Evolutionary conservation across 2,113 vertebrate species (phyloP).

Genomic region (Oceanodroma tethys): DNA sequence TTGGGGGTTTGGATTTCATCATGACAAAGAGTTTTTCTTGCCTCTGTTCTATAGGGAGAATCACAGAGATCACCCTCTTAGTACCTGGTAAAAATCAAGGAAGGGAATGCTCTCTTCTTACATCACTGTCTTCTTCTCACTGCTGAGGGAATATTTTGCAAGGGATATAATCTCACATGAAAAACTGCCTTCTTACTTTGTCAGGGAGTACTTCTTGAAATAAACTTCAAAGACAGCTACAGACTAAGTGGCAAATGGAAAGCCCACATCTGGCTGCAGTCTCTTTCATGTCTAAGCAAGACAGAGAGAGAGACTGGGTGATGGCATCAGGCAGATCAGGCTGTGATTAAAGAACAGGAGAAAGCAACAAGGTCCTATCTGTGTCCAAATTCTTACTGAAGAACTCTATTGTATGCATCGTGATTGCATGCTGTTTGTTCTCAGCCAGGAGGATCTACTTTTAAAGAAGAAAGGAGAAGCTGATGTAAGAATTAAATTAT

Average conservation of each 20-base stretch:
- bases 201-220: conserved; percentile 30
- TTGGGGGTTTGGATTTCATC: conserved; percentile 31
- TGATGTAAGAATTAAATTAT: conserved; percentile 36
- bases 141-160: conserved; percentile 34
- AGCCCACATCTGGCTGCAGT: conserved; percentile 23
- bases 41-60: conserved; percentile 34
- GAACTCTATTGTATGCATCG: not conserved
- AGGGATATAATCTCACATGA: conserved; percentile 32
- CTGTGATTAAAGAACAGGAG: conserved; percentile 38
- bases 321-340: conserved; percentile 23
- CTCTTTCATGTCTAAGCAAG: conserved; percentile 48
- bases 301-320: not conserved
- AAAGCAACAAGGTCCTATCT: conserved; percentile 35
- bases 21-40: conserved; percentile 44
- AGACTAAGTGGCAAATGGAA: conserved; percentile 41
- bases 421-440: not conserved
- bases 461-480: conserved; percentile 29
- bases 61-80: conserved; percentile 18
- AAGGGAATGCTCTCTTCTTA: conserved; percentile 25
- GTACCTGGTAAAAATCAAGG: conserved; percentile 31
- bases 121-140: conserved; percentile 4
- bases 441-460: conserved; percentile 11
- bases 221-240: conserved; percentile 39
- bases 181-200: conserved; percentile 24
- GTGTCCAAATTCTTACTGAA: not conserved